A percentile compares a stretch with the other conserved stretches of the same genome.
These are phyloP conservation scores for Leucophora obtusa DNA, from an alignment of 2,888 invertebrate genomes.

Conservation along the genomic window DNA sequence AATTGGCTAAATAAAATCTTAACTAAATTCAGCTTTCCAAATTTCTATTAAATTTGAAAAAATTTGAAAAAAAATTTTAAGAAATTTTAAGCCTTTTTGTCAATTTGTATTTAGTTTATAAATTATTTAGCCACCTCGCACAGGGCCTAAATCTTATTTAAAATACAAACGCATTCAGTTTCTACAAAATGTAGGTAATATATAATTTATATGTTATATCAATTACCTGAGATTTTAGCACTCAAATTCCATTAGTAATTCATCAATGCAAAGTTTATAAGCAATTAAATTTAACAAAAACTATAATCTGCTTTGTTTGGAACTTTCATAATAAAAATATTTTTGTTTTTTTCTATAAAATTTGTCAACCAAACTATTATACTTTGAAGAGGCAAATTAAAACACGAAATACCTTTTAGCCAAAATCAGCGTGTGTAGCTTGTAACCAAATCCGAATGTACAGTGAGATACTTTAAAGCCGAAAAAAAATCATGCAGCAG, in stretches of 20 bases:
- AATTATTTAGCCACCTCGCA: too few species aligned
- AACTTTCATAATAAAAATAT: background rate
- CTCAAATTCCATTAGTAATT: background rate
- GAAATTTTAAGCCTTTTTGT: too few species aligned
- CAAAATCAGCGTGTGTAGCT: conserved; percentile 7
- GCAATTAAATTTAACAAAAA: background rate
- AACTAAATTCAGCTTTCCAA: too few species aligned
- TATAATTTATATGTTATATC: too few species aligned
- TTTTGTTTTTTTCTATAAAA: background rate
- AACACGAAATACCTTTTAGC: conserved; percentile 43
- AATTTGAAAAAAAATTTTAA: too few species aligned
- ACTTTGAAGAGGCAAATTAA: background rate
- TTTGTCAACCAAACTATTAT: background rate
- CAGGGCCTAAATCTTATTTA: too few species aligned
- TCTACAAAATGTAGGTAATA: too few species aligned
- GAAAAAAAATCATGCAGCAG: background rate
- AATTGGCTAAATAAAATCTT: too few species aligned
- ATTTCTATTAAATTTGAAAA: too few species aligned
- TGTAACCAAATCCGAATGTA: background rate
- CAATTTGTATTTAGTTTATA: too few species aligned
- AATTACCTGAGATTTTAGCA: background rate
- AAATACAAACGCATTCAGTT: too few species aligned
- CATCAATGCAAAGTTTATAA: background rate
- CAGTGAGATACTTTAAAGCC: background rate
- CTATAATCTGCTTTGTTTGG: background rate